Conservation (phyloP, 2,888 invertebrate species). For the Icerya purchasi region DNA sequence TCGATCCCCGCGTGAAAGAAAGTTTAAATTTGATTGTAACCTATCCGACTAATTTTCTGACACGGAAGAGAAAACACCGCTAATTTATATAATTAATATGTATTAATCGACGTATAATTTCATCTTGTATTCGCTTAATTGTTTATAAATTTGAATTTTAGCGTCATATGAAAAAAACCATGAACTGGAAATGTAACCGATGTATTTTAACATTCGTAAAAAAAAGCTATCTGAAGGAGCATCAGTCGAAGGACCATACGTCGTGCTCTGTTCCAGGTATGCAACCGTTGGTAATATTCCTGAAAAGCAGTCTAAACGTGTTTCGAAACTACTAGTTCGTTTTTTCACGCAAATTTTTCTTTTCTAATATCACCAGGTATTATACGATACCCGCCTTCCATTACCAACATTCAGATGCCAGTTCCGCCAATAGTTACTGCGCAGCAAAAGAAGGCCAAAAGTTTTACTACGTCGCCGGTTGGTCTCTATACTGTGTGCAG, state of each 20-base stretch:
- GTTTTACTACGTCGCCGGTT: background rate
- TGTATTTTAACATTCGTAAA: background rate
- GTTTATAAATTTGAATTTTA: background rate
- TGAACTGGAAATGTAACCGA: background rate
- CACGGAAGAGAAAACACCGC: too few species aligned
- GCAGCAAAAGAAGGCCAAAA: background rate
- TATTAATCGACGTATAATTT: too few species aligned
- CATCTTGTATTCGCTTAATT: too few species aligned
- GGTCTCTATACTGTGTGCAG: background rate
- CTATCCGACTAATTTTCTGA: too few species aligned
- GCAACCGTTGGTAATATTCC: too few species aligned
- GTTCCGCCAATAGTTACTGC: background rate
- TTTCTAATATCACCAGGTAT: background rate
- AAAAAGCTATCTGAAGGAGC: background rate
- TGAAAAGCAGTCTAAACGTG: too few species aligned
- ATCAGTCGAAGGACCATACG: background rate
- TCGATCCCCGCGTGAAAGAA: too few species aligned
- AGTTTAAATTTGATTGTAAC: too few species aligned
- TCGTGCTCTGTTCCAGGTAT: background rate
- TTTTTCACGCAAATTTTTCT: too few species aligned
- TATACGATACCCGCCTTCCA: background rate
- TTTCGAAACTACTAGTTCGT: too few species aligned
- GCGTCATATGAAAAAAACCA: background rate
- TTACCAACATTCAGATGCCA: background rate
- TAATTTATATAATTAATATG: too few species aligned